phyloP scores from a whole-genome alignment of 2,888 invertebrate genomes.

The Andricus curvator region DNA sequence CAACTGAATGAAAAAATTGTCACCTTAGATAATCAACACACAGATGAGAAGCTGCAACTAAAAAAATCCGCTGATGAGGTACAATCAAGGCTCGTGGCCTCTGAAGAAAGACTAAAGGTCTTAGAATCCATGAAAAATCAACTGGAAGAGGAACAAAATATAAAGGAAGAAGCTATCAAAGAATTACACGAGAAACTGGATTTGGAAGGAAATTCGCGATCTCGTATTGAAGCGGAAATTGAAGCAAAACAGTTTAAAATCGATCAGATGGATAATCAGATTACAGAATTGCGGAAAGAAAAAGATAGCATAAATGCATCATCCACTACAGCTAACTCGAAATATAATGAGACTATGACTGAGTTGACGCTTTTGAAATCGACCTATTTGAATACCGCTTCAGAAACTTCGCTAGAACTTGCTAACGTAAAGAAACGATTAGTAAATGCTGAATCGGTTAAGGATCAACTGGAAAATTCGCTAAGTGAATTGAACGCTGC shows the following conservation, averaged over 20 bases:
- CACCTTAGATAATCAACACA: background rate
- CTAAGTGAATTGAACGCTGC: slow-evolving; percentile 59
- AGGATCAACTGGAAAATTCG: slow-evolving; percentile 58
- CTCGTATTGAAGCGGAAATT: slow-evolving; percentile 47
- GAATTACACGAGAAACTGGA: slow-evolving; percentile 52
- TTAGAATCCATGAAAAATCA: slow-evolving; percentile 49
- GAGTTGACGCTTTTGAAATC: slow-evolving; percentile 55
- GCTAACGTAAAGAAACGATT: slow-evolving; percentile 59
- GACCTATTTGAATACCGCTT: slow-evolving; percentile 51
- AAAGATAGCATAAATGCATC: slow-evolving; percentile 58
- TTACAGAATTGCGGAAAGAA: slow-evolving; percentile 58
- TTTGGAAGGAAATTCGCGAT: slow-evolving; percentile 47
- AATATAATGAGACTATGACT: slow-evolving; percentile 55
- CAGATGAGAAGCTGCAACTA: background rate
- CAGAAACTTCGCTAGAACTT: slow-evolving; percentile 57
- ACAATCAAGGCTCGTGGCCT: background rate
- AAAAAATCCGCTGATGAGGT: slow-evolving; percentile 6
- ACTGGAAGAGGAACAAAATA: slow-evolving; percentile 46
- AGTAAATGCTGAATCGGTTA: slow-evolving; percentile 48
- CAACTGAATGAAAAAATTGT: background rate
- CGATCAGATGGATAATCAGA: slow-evolving; percentile 53
- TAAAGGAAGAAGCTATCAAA: slow-evolving; percentile 48
- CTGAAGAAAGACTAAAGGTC: slow-evolving; percentile 45
- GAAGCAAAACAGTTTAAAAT: slow-evolving; percentile 55
- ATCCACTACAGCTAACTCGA: slow-evolving; percentile 49